Conservation (phyloP, 2,797 vertebrate species). For the Jordanella pulchra region DNA sequence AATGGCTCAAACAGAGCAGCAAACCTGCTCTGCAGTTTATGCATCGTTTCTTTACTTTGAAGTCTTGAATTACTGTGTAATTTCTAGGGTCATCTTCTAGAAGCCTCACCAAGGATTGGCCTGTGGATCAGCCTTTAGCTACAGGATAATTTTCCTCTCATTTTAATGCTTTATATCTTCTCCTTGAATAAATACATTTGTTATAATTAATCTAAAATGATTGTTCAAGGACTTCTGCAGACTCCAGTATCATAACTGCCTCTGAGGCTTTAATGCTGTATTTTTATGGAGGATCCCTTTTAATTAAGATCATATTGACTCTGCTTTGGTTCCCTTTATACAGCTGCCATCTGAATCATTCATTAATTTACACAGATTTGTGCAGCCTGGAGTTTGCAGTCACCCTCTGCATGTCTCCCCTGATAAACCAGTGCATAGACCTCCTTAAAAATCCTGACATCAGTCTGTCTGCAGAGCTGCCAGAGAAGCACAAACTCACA, state of each 20-base stretch:
- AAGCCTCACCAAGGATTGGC: no score
- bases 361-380: background rate
- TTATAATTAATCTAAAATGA: background rate
- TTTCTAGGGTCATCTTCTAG: no score
- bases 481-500: slow-evolving; percentile 74
- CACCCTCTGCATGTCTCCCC: background rate
- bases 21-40: no score
- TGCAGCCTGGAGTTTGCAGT: background rate
- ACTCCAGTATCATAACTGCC: no score
- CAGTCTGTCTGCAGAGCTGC: slow-evolving; percentile 5
- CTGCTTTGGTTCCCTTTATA: background rate
- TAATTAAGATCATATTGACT: background rate
- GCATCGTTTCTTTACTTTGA: no score
- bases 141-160: no score
- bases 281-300: background rate
- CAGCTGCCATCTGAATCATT: slow-evolving; percentile 9
- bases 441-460: slow-evolving; percentile 6
- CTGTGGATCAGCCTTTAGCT: no score
- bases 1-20: no score
- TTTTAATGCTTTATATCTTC: no score
- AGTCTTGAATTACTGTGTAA: no score
- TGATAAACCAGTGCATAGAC: background rate
- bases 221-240: background rate
- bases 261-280: background rate
- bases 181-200: no score